phyloP scores from a whole-genome alignment of 2,888 invertebrate genomes.

The Lycaena phlaeas region DNA sequence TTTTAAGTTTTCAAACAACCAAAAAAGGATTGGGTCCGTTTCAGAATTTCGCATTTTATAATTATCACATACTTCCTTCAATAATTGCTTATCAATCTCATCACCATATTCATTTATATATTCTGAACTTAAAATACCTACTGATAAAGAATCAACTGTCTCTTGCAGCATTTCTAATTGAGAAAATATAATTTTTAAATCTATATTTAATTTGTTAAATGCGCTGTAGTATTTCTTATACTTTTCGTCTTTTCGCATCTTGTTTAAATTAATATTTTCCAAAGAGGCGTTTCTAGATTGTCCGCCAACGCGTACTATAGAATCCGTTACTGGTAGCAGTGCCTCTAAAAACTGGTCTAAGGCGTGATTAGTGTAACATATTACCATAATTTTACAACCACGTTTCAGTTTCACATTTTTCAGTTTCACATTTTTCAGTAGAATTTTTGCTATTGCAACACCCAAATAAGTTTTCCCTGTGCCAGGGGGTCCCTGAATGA shows the following conservation, averaged over 20 bases:
- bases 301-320: constrained; percentile 79
- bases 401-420: constrained; percentile 30
- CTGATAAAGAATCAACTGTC: neutral
- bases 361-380: constrained; percentile 90
- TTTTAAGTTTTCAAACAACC: constrained; percentile 38
- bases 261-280: constrained; percentile 52
- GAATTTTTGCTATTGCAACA: constrained; percentile 77
- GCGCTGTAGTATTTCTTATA: no score
- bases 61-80: neutral
- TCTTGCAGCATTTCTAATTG: neutral
- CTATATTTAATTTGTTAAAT: constrained; percentile 29
- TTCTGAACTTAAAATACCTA: neutral
- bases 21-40: constrained; percentile 30
- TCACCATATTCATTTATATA: neutral
- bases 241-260: constrained; percentile 33
- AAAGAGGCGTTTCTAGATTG: constrained; percentile 72
- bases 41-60: neutral
- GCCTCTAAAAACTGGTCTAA: constrained; percentile 88
- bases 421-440: constrained; percentile 70
- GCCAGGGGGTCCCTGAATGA: constrained; percentile 91
- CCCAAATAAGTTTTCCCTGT: constrained; percentile 89
- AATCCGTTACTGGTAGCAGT: constrained; percentile 67
- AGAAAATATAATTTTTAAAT: constrained; percentile 24
- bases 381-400: constrained; percentile 75
- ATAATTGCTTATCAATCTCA: no score